A percentile compares a stretch with the other conserved stretches of the same genome.
phyloP scores from a whole-genome alignment of 2,888 invertebrate species.

The Pandemis cinnamomeana region DNA sequence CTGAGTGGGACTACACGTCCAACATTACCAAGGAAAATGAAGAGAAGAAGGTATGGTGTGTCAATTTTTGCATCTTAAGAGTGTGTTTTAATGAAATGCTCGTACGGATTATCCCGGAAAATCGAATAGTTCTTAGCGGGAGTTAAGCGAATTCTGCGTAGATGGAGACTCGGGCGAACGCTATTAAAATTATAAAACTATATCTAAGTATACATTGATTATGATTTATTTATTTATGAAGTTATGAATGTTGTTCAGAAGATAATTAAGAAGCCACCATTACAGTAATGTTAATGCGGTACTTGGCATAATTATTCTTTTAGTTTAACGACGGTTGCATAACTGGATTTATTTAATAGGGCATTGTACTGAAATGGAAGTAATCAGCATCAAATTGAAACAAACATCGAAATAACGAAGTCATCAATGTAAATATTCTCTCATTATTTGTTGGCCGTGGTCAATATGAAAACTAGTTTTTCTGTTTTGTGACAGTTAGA shows the following conservation, averaged over 20 bases:
- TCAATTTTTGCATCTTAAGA: too few species aligned
- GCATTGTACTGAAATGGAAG: neutral
- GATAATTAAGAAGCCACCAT: neutral
- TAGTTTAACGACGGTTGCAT: neutral
- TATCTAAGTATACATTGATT: too few species aligned
- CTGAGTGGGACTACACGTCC: conserved; percentile 90
- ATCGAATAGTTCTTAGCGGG: too few species aligned
- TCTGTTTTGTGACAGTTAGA: neutral
- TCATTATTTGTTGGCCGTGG: neutral
- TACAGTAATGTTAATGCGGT: neutral
- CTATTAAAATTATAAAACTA: too few species aligned
- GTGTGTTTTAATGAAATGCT: too few species aligned
- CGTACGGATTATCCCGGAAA: too few species aligned
- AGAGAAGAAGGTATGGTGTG: conserved; percentile 64
- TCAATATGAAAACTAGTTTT: neutral
- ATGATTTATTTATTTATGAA: neutral
- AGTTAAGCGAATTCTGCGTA: too few species aligned
- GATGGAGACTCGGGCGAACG: too few species aligned
- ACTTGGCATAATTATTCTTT: too few species aligned
- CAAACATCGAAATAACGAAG: neutral
- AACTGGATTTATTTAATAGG: neutral
- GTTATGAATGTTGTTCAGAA: neutral
- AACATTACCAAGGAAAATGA: conserved; percentile 89
- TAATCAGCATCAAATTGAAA: neutral
- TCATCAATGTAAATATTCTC: neutral